These are phyloP conservation scores for Otus sunia DNA, from an alignment of 2,113 vertebrate genomes.

Conservation along the genomic window DNA sequence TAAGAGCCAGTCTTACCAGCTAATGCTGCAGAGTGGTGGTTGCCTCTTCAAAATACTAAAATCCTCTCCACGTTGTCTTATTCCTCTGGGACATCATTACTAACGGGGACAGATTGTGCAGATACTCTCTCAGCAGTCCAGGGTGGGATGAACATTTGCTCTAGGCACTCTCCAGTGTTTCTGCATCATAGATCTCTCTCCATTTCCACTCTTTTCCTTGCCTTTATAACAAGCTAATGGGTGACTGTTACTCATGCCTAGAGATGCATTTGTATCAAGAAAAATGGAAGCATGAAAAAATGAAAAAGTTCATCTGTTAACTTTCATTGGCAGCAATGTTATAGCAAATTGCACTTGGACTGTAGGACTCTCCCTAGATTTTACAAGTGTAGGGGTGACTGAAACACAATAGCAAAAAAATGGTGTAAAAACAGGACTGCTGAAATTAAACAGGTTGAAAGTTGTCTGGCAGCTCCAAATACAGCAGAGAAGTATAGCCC, in stretches of 20 bases:
- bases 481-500: conserved; percentile 61
- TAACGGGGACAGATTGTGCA: conserved; percentile 49
- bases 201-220: not conserved
- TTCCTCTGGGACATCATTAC: conserved; percentile 31
- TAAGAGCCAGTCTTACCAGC: not conserved
- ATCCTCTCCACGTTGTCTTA: not conserved
- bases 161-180: conserved; percentile 35
- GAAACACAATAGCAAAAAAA: conserved; percentile 21
- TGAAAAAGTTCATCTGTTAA: conserved; percentile 1
- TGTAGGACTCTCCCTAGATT: not conserved
- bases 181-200: conserved; percentile 52
- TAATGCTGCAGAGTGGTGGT: not conserved
- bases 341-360: not conserved
- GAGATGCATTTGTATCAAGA: conserved; percentile 39
- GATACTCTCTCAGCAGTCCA: conserved; percentile 34
- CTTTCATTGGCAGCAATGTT: not conserved
- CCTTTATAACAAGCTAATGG: conserved; percentile 29
- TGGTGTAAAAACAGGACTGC: not conserved
- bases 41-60: conserved; percentile 39
- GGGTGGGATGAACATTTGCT: conserved; percentile 45
- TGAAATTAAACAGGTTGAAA: conserved; percentile 71
- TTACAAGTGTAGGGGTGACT: not conserved
- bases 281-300: conserved; percentile 24
- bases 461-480: conserved; percentile 62
- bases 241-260: conserved; percentile 20